Evolutionary conservation across 2,113 vertebrate species (phyloP), one percentile per base, ranked within the genome.

Genomic region (Anas platyrhynchos): DNA sequence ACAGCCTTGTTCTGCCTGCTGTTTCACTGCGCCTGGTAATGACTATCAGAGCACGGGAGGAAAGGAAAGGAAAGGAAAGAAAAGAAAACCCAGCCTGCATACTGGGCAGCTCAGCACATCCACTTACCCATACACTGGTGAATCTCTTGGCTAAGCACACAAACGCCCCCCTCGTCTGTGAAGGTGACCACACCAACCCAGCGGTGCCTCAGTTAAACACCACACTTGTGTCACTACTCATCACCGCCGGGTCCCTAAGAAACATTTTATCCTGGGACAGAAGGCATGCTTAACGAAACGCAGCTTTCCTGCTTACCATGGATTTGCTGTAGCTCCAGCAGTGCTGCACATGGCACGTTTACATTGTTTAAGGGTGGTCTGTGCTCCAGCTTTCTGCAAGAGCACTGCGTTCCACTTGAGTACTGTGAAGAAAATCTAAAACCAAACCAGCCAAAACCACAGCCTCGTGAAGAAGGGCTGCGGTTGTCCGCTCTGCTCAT

Each of bases 81-180:
- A 48, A 56, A 69, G 29, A 10, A 46, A 41, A 15, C 26, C 32
- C 13, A 13, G 36, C 5, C 13, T 23, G 7, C 23, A 14, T 29
- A 5, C 7, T 7, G 4, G 36, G 15, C 26, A 36, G 13, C 31
- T 3, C 58, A 13, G 36, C 0, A 34, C 16, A 15, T 1, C n/a
- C 1, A 1, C 25, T n/a, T 3, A 9, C 27, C 46, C 6, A 4
- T 0, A 3, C 54, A 9, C 32, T 0, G 43, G 50, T 7, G 20
- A 34, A 38, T 25, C n/a, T 7, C 2, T 0, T 4, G 26, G 44
- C 4, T 13, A 22, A 4, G 41, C 10, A 54, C 69, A 29, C 31
- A 38, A 74, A 11, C 36, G 9, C 23, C 23, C 8, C 17, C 1
- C 4, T 8, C 7, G 38, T 18, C 17, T 32, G 0, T 0, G 34